Evolutionary conservation across 2,888 invertebrate species (phyloP).

Genomic region (Cybosia mesomella): DNA sequence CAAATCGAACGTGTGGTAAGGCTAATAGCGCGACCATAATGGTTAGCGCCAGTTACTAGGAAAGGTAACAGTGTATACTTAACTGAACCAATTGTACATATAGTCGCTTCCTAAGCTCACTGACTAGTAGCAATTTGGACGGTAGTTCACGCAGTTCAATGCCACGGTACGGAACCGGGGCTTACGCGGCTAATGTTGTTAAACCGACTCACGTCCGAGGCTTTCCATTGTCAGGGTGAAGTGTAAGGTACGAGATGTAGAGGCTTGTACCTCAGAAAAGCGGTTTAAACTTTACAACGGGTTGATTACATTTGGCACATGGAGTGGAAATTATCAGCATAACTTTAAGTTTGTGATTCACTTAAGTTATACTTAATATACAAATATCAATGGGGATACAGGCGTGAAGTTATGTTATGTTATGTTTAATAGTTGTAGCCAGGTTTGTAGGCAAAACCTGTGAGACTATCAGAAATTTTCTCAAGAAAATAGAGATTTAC

Average conservation of each 20-base stretch:
- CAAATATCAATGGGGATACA: too few relatives aligned
- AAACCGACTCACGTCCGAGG: slow-evolving; percentile 63
- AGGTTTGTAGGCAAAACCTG: too few relatives aligned
- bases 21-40: not conserved
- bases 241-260: slow-evolving; percentile 41
- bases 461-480: too few relatives aligned
- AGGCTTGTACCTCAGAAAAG: slow-evolving; percentile 3
- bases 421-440: too few relatives aligned
- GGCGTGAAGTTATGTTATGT: too few relatives aligned
- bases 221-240: slow-evolving; percentile 54
- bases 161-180: slow-evolving; percentile 50
- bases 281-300: not conserved
- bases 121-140: not conserved
- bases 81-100: slow-evolving; percentile 5
- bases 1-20: not conserved
- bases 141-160: slow-evolving; percentile 54
- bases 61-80: not conserved
- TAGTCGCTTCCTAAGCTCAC: slow-evolving; percentile 14
- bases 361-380: not conserved
- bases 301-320: not conserved
- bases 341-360: not conserved
- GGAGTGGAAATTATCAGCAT: too few relatives aligned
- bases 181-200: slow-evolving; percentile 50
- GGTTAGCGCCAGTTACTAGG: not conserved
- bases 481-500: too few relatives aligned